Percentiles rank a stretch among this genome's conserved stretches.
Conservation (phyloP, 2,888 invertebrate species). For the Altica lythri region DNA sequence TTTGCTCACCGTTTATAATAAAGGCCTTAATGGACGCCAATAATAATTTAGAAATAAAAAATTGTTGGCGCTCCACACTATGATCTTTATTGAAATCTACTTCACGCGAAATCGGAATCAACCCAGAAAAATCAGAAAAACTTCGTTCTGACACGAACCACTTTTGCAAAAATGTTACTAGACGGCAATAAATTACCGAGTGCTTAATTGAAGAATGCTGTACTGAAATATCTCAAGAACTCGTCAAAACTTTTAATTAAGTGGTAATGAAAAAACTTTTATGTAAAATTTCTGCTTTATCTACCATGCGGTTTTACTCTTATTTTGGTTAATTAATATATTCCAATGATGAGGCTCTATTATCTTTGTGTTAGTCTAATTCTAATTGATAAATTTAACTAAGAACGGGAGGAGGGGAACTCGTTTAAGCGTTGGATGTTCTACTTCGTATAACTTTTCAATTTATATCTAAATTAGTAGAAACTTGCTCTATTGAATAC, state of each 20-base stretch:
- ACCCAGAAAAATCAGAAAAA: constrained; percentile 5
- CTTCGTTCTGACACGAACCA: constrained; percentile 16
- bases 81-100: constrained; percentile 10
- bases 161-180: constrained; percentile 27
- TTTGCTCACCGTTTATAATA: too few species aligned
- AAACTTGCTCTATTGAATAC: too few species aligned
- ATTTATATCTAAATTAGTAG: too few species aligned
- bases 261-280: constrained; percentile 34
- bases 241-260: constrained; percentile 30
- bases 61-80: not conserved
- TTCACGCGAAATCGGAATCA: constrained; percentile 17
- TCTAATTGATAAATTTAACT: too few species aligned
- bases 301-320: constrained; percentile 16
- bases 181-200: constrained; percentile 30
- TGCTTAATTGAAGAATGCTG: constrained; percentile 32
- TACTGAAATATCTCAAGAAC: constrained; percentile 22
- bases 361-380: too few species aligned
- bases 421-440: too few species aligned
- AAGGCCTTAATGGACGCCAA: too few species aligned
- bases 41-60: constrained; percentile 13
- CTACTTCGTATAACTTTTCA: too few species aligned
- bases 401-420: too few species aligned
- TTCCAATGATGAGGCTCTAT: constrained; percentile 18
- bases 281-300: constrained; percentile 15
- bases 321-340: constrained; percentile 28